Percentiles rank a stretch among this genome's conserved stretches.
phyloP scores from a whole-genome alignment of 1,140 invertebrate genomes.

The Nephila pilipes region DNA sequence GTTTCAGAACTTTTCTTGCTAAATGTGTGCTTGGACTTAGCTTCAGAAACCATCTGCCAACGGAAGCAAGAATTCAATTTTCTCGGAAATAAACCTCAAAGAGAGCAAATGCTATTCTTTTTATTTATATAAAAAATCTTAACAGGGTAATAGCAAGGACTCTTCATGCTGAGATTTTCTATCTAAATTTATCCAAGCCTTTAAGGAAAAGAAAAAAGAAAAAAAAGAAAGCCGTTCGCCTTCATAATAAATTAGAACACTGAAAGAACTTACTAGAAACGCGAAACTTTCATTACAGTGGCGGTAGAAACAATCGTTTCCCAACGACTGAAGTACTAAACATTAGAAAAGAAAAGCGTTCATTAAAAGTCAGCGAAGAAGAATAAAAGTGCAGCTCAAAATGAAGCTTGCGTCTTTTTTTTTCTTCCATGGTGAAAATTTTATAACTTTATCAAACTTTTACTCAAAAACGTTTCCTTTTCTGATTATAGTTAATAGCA shows the following conservation, averaged over 20 bases:
- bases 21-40: background rate
- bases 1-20: constrained; percentile 7
- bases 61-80: constrained; percentile 30
- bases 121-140: background rate
- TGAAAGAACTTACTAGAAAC: constrained; percentile 15
- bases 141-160: background rate
- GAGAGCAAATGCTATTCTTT: background rate
- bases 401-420: background rate
- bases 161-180: constrained; percentile 6
- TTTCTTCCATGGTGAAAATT: background rate
- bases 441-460: background rate
- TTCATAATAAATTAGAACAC: constrained; percentile 31
- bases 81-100: constrained; percentile 21
- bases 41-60: background rate
- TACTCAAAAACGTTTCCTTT: background rate
- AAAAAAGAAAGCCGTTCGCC: background rate
- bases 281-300: constrained; percentile 32
- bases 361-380: background rate
- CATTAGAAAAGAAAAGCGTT: constrained; percentile 16
- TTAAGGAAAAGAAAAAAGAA: background rate
- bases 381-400: background rate
- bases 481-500: background rate
- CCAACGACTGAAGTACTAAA: background rate
- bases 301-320: background rate
- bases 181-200: background rate